Conservation (phyloP, 1,140 invertebrate genomes). For the Teleopsis dalmanni region DNA sequence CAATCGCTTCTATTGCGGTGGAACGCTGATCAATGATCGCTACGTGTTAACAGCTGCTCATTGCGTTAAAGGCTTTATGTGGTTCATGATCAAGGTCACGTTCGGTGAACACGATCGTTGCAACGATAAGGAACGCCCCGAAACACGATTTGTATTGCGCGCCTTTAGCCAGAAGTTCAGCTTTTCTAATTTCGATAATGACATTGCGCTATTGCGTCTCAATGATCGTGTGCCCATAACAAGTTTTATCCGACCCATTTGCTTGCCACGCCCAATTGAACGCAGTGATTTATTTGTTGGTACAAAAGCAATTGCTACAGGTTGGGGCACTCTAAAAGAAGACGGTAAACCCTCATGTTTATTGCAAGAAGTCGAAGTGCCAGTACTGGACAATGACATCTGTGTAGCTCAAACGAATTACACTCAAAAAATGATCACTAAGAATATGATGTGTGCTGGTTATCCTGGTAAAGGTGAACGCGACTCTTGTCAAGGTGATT, state of each 20-base stretch:
- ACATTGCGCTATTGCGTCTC: constrained; percentile 71
- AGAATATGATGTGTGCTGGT: constrained; percentile 81
- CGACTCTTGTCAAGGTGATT: constrained; percentile 88
- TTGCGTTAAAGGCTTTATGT: constrained; percentile 76
- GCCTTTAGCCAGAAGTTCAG: constrained; percentile 70
- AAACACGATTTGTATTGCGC: constrained; percentile 66
- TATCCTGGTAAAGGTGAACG: constrained; percentile 64
- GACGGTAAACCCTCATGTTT: constrained; percentile 72
- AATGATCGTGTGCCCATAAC: constrained; percentile 68
- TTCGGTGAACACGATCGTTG: constrained; percentile 79
- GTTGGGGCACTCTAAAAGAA: constrained; percentile 78
- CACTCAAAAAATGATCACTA: constrained; percentile 67
- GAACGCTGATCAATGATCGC: constrained; percentile 45
- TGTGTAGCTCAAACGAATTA: constrained; percentile 72
- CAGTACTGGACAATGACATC: constrained; percentile 67
- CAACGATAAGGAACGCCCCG: constrained; percentile 57
- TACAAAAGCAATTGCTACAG: constrained; percentile 62
- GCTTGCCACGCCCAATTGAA: constrained; percentile 56
- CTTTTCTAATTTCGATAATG: constrained; percentile 75
- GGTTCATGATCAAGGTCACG: constrained; percentile 82
- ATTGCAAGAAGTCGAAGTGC: constrained; percentile 73
- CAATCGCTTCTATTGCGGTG: constrained; percentile 35
- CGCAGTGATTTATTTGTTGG: constrained; percentile 57
- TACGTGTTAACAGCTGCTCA: constrained; percentile 50
- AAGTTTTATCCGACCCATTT: constrained; percentile 68